Base-by-base conservation (phyloP, 1,140 invertebrate genomes). In the Drosophila nannoptera region DNA sequence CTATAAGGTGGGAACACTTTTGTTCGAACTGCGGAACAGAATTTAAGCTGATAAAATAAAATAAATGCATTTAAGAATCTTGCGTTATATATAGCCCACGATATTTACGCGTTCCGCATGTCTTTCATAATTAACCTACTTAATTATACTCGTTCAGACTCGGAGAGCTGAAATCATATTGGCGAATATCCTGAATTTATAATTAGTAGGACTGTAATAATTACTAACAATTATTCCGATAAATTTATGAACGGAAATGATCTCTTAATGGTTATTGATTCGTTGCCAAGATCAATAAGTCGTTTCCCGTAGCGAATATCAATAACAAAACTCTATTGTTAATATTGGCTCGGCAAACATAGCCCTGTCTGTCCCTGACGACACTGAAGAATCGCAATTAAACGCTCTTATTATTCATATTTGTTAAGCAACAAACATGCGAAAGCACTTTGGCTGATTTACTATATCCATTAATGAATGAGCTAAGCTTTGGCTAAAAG, bases 311-410 rank as follows among this genome's bases (percentile, higher is more conserved):
- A 29, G 6, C 35, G 43, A 43, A 61, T 60, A 66, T 70, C 53
- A 58, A 65, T 65, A 66, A 9, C 40, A 42, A 14, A 29, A 35
- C 33, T 36, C 43, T 33, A 45, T 56, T 31, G 35, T 54, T 52
- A 81, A 81, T 81, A 81, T 81, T 81, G 49, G 29, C 45, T 35
- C 36, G 56, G 31, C 46, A 73, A 73, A 82, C 46, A 77, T 48
- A 52, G 49, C 22, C 22, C 22, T 22, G 22, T 54, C 48, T 40
- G 46, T 62, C 48, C 53, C 46, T 42, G 14, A 14, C 48, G 50
- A 22, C 49, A 35, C 38, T 53, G 62, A 67, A 78, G 66, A 62
- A 77, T 73, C 49, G 65, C 70, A 77, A 81, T 70, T 82, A 77
- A 73, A 60, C 60, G 77, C 55, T 73, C 52, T 60, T 59, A 60